These are phyloP conservation scores for Phocoena phocoena DNA, from an alignment of 2,113 vertebrate genomes.

Conservation along the genomic window DNA sequence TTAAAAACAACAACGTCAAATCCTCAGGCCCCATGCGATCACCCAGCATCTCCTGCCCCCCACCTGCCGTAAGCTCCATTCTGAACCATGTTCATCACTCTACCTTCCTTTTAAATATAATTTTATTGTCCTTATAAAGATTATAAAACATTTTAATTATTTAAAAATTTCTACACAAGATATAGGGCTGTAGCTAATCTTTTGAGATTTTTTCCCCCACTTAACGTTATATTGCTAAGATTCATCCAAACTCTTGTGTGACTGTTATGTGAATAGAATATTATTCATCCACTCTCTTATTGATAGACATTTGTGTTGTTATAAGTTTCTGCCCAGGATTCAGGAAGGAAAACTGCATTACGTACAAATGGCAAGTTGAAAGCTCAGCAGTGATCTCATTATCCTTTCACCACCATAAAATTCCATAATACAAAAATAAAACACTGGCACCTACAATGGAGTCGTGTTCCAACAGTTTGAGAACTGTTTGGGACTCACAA, in stretches of 20 bases:
- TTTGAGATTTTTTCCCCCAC: not conserved
- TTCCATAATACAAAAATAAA: not conserved
- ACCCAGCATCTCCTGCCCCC: not conserved
- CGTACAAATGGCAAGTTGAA: not conserved
- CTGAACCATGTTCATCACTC: not conserved
- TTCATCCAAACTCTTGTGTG: not conserved
- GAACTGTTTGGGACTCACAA: not conserved
- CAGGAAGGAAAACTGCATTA: not conserved
- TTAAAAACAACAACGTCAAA: not conserved
- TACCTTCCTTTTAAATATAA: not conserved
- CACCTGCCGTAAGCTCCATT: not conserved
- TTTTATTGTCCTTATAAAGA: not conserved
- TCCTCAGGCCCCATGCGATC: not conserved
- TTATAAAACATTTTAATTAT: not conserved
- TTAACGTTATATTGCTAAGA: not conserved
- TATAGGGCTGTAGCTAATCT: not conserved
- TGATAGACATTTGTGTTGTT: not conserved
- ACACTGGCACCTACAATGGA: not conserved
- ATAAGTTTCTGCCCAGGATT: not conserved
- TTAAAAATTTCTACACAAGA: not conserved
- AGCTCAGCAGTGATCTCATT: not conserved
- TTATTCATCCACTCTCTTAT: not conserved
- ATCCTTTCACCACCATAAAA: not conserved
- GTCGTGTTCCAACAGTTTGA: not conserved
- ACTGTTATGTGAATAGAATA: not conserved